A percentile compares a stretch with the other conserved stretches of the same genome.
These are phyloP conservation scores for Chromobotia macracanthus DNA, from an alignment of 2,797 vertebrate genomes.

Conservation along the genomic window DNA sequence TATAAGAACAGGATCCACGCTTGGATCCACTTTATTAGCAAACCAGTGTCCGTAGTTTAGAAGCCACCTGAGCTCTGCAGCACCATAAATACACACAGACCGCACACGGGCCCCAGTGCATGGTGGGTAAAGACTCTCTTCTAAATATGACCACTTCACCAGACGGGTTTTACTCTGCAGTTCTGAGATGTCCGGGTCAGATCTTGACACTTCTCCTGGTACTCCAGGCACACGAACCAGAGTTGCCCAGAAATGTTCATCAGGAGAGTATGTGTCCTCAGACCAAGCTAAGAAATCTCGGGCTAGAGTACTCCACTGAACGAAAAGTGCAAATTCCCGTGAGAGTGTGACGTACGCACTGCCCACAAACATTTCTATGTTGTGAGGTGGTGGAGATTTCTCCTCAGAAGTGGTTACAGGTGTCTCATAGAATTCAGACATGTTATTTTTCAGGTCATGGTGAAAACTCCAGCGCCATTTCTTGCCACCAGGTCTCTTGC, in stretches of 20 bases:
- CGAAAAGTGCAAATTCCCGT: slow-evolving; percentile 76
- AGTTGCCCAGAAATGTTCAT: slow-evolving; percentile 93
- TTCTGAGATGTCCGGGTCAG: slow-evolving; percentile 82
- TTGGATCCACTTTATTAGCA: slow-evolving; percentile 91
- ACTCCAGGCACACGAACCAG: slow-evolving; percentile 82
- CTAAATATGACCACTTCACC: slow-evolving; percentile 89
- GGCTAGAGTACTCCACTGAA: slow-evolving; percentile 72
- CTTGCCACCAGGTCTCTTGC: background rate
- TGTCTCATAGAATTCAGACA: background rate
- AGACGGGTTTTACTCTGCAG: slow-evolving; percentile 87
- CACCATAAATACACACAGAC: slow-evolving; percentile 88
- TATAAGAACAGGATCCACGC: slow-evolving; percentile 38
- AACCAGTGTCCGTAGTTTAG: slow-evolving; percentile 83
- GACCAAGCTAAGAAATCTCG: slow-evolving; percentile 88
- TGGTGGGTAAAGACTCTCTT: slow-evolving; percentile 82
- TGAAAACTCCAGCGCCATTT: background rate
- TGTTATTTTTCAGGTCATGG: background rate
- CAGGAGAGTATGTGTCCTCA: slow-evolving; percentile 88
- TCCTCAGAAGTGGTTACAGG: background rate
- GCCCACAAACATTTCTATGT: slow-evolving; percentile 85
- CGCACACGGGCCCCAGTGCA: slow-evolving; percentile 86
- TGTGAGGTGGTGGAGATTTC: no score
- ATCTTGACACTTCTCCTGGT: slow-evolving; percentile 81
- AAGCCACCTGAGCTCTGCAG: slow-evolving; percentile 82
- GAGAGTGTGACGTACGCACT: slow-evolving; percentile 92